Evolutionary conservation across 2,888 invertebrate species (phyloP).

Genomic region (Nemapogon koenigi): DNA sequence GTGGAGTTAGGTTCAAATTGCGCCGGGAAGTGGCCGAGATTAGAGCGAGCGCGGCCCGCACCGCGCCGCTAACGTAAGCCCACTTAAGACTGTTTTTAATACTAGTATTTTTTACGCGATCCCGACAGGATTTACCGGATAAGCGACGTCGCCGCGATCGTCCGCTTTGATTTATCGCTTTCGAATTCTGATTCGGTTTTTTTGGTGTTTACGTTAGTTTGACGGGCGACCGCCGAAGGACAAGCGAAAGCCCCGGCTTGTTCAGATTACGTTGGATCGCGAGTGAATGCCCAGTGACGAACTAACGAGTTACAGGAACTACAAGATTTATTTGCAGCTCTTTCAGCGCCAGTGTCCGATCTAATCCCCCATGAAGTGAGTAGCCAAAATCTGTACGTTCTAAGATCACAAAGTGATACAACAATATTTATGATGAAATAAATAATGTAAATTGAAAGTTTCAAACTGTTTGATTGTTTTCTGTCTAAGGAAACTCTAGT

Average conservation of each 20-base stretch:
- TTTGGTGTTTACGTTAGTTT: constrained; percentile 62
- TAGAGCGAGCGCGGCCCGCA: constrained; percentile 71
- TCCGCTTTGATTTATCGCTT: constrained; percentile 59
- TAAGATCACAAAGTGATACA: too few relatives aligned
- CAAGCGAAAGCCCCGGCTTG: constrained; percentile 55
- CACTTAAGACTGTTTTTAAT: constrained; percentile 77
- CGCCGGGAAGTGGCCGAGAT: constrained; percentile 78
- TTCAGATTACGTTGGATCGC: constrained; percentile 59
- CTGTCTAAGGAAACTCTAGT: too few relatives aligned
- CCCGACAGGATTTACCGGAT: constrained; percentile 64
- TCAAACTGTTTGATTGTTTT: too few relatives aligned
- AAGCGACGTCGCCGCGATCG: constrained; percentile 58
- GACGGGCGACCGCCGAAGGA: constrained; percentile 44
- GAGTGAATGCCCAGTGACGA: constrained; percentile 44
- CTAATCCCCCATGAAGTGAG: constrained; percentile 17
- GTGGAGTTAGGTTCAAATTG: constrained; percentile 78
- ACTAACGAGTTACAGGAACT: constrained; percentile 30
- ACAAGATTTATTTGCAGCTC: constrained; percentile 20
- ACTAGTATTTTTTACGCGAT: constrained; percentile 71
- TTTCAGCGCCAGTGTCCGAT: constrained; percentile 19
- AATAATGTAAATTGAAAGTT: too few relatives aligned
- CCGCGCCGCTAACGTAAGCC: constrained; percentile 70
- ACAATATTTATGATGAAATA: too few relatives aligned
- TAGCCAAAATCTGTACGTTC: too few relatives aligned
- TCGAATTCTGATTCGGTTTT: constrained; percentile 31